Percentiles rank a stretch among this genome's conserved stretches.
Conservation (phyloP, 2,888 invertebrate species). For the Pecten maximus region DNA sequence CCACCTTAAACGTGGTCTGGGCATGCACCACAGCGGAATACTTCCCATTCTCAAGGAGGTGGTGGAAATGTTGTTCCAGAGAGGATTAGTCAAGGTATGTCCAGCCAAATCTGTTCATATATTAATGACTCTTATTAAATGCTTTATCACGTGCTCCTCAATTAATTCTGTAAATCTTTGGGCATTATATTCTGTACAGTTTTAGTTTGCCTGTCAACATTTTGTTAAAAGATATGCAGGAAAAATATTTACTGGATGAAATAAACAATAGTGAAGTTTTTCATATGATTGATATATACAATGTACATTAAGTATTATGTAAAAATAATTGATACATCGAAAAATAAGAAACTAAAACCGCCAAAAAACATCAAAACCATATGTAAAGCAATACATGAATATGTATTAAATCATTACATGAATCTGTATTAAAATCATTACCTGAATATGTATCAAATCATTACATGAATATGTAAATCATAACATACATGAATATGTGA, state of each 20-base stretch:
- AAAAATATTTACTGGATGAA: no score
- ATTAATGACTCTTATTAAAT: background rate
- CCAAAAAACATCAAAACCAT: no score
- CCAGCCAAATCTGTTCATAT: background rate
- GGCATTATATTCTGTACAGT: background rate
- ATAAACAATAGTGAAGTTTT: no score
- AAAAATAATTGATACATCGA: no score
- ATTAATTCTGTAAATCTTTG: background rate
- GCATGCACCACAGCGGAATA: slow-evolving; percentile 99
- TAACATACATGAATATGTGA: background rate
- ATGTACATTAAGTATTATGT: no score
- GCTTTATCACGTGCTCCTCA: background rate
- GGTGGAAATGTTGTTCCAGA: slow-evolving; percentile 97
- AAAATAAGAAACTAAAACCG: no score
- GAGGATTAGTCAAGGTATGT: slow-evolving; percentile 91
- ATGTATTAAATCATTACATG: no score
- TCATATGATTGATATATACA: no score
- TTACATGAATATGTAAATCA: no score
- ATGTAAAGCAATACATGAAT: no score
- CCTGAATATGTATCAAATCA: no score
- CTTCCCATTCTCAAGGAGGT: slow-evolving; percentile 99
- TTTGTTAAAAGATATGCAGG: background rate
- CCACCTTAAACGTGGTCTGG: slow-evolving; percentile 92
- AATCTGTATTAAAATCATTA: no score
- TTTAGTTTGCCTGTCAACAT: background rate